Evolutionary conservation across 2,113 vertebrate species (phyloP), one percentile per base, ranked within the genome.

Genomic region (Macrotus californicus): DNA sequence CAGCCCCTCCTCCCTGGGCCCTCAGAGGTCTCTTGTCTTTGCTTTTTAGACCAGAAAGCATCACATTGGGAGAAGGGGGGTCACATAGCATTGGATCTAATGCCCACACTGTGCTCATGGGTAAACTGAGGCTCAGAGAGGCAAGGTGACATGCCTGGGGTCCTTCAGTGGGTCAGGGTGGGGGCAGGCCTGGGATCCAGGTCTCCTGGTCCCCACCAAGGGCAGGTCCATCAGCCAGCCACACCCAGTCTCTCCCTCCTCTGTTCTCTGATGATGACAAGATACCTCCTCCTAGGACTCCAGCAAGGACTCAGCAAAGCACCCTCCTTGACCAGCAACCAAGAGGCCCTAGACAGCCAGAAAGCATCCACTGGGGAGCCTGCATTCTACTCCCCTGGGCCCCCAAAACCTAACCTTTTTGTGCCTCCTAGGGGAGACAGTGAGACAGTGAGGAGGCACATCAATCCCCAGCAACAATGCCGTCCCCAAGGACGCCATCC

Each of bases 361-460:
- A 50, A 50, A 59, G 31, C 8, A 43, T 7, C n/a, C 31, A 29
- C 2, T 2, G 66, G 5, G 54, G 5, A 67, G 26, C 19, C 16
- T 7, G 11, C 26, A 29, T 34, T 34, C 24, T 3, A 3, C n/a
- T 2, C n/a, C 7, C 56, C 22, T 18, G 22, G 10, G 0, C 0
- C 14, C 39, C 24, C 29, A 1, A 18, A 29, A 18, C 52, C 46
- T 19, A 7, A 12, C 2, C 1, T 19, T 7, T 9, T 59, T 7
- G 0, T 1, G 31, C 75, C 73, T 61, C 34, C 31, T 18, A 39
- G 75, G n/a, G n/a, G n/a, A n/a, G n/a, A n/a, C n/a, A n/a, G n/a
- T 13, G 36, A 69, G 39, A 39, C 31, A 46, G 31, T 0, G 6
- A 1, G 46, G n/a, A 86, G 73, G 21, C 12, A 2, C 4, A 1